A percentile compares a stretch with the other conserved stretches of the same genome.
Conservation (phyloP, 53 echinoderm and acorn worm genomes). For the Temnopleurus reevesii region DNA sequence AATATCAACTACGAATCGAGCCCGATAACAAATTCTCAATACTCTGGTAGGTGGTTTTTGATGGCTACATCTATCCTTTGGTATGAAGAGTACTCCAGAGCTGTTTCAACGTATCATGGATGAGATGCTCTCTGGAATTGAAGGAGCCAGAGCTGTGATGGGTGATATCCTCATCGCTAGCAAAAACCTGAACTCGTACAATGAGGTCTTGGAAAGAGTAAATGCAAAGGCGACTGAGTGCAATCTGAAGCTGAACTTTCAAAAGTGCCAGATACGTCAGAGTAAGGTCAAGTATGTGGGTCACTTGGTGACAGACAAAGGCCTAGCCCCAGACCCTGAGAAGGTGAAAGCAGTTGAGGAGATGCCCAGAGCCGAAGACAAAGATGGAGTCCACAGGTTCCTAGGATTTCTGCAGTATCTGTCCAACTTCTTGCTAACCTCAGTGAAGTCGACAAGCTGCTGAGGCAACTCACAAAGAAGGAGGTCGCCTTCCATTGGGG, state of each 20-base stretch:
- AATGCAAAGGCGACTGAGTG: conserved; percentile 61
- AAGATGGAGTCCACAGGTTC: conserved; percentile 64
- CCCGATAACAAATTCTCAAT: conserved; percentile 68
- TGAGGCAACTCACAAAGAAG: conserved; percentile 52
- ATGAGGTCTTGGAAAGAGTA: conserved; percentile 56
- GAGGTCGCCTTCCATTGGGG: conserved; percentile 53
- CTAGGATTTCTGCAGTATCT: conserved; percentile 63
- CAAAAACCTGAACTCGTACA: conserved; percentile 52
- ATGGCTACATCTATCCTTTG: conserved; percentile 75
- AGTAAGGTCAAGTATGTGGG: conserved; percentile 50
- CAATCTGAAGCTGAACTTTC: conserved; percentile 57
- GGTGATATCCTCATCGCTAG: conserved; percentile 35
- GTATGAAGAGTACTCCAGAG: conserved; percentile 63
- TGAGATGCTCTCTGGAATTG: conserved; percentile 66
- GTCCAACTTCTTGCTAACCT: conserved; percentile 64
- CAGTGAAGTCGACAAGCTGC: conserved; percentile 67
- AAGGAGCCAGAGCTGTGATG: conserved; percentile 72
- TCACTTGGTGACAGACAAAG: conserved; percentile 60
- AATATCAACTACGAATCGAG: conserved; percentile 66
- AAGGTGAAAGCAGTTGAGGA: conserved; percentile 63
- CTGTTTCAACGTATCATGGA: conserved; percentile 63
- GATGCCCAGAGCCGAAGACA: conserved; percentile 54
- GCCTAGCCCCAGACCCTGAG: conserved; percentile 61
- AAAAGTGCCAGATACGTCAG: conserved; percentile 62
- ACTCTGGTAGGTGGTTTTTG: conserved; percentile 70